Conservation (phyloP, 2,113 vertebrate species). For the Spheniscus mendiculus region DNA sequence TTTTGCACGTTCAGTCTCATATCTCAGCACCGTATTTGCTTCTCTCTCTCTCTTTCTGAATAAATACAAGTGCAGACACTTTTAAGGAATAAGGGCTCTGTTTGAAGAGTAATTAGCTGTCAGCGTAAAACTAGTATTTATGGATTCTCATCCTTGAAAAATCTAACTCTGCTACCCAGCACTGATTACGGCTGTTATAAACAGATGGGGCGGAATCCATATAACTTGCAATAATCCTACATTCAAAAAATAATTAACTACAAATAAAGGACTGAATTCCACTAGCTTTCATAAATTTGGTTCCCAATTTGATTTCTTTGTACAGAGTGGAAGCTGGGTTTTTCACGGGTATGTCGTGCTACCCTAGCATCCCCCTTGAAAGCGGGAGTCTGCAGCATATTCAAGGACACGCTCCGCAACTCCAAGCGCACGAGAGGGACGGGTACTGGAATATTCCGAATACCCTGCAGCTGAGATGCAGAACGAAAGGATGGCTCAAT, state of each 20-base stretch:
- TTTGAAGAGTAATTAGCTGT: conserved; percentile 66
- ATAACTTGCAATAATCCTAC: conserved; percentile 7
- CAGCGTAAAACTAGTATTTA: conserved; percentile 50
- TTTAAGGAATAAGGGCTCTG: conserved; percentile 54
- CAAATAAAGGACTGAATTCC: conserved; percentile 30
- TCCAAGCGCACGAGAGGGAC: background rate
- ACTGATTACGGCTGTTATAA: conserved; percentile 19
- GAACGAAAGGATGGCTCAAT: background rate
- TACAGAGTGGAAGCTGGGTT: background rate
- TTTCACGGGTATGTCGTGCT: rapidly evolving
- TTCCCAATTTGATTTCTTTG: background rate
- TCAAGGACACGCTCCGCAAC: background rate
- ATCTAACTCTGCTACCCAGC: background rate
- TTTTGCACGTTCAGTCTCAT: background rate
- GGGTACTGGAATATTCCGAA: background rate
- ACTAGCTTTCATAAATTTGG: background rate
- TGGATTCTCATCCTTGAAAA: conserved; percentile 50
- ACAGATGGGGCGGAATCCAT: conserved; percentile 40
- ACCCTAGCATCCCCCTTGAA: background rate
- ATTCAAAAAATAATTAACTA: conserved; percentile 57
- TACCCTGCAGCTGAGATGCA: background rate
- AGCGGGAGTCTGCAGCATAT: background rate
- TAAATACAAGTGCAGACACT: conserved; percentile 29
- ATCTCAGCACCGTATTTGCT: conserved; percentile 19
- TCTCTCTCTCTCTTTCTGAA: background rate